These are phyloP conservation scores for Mechanitis messenoides DNA, from an alignment of 2,888 invertebrate species.

Conservation along the genomic window DNA sequence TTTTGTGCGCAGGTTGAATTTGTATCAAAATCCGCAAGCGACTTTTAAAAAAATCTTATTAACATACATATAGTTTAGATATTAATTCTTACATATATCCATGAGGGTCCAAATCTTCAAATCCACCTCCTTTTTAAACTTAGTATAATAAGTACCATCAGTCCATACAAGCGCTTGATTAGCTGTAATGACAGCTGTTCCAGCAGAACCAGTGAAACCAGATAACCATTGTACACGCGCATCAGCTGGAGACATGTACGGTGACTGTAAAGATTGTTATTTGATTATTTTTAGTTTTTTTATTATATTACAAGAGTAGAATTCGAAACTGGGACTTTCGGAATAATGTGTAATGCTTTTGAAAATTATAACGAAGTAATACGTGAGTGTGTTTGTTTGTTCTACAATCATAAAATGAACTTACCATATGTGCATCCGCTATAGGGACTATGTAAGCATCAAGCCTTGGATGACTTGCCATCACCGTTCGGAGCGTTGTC, in stretches of 20 bases:
- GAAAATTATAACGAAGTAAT: no score
- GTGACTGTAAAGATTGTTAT: slow-evolving; percentile 77
- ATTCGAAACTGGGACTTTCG: no score
- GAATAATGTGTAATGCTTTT: no score
- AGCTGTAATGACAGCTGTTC: slow-evolving; percentile 90
- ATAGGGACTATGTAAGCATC: slow-evolving; percentile 90
- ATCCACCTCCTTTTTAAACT: slow-evolving; percentile 90
- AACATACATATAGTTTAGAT: no score
- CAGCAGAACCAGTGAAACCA: slow-evolving; percentile 94
- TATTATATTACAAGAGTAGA: no score
- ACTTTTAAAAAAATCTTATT: no score
- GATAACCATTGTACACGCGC: slow-evolving; percentile 88
- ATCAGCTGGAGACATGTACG: slow-evolving; percentile 92
- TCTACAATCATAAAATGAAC: slow-evolving; percentile 25
- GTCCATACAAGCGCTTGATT: slow-evolving; percentile 92
- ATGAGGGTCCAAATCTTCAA: slow-evolving; percentile 90
- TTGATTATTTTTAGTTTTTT: neutral
- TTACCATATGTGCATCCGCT: slow-evolving; percentile 88
- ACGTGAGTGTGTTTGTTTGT: neutral
- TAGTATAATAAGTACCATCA: slow-evolving; percentile 96
- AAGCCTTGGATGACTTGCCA: slow-evolving; percentile 68
- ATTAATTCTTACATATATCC: slow-evolving; percentile 77
- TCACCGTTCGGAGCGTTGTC: slow-evolving; percentile 59
- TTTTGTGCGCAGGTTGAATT: no score
- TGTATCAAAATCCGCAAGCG: no score